A percentile compares a stretch with the other conserved stretches of the same genome.
phyloP scores from a whole-genome alignment of 2,113 vertebrate species.

The Dromas ardeola region DNA sequence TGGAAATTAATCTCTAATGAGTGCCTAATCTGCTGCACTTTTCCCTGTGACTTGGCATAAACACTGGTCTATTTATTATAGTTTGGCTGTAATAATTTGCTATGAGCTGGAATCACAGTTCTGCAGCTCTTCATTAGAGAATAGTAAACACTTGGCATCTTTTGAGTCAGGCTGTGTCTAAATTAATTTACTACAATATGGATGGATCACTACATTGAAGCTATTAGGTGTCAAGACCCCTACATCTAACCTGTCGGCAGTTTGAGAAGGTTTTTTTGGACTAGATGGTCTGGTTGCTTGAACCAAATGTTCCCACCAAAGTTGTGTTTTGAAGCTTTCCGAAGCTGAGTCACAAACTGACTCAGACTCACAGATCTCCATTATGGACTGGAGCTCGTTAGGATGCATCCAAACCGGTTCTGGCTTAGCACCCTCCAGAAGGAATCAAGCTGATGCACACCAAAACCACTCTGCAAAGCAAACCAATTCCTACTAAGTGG shows the following conservation, averaged over 20 bases:
- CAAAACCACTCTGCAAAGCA: neutral
- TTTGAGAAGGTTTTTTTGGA: neutral
- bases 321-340: neutral
- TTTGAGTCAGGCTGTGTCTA: neutral
- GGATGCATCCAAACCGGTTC: neutral
- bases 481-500: neutral
- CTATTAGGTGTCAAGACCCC: neutral
- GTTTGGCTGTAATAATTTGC: neutral
- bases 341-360: neutral
- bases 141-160: neutral
- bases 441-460: neutral
- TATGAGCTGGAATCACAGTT: neutral
- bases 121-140: neutral
- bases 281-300: neutral
- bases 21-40: neutral
- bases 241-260: neutral
- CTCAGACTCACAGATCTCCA: neutral
- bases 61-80: slow-evolving; percentile 15
- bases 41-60: neutral
- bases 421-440: neutral
- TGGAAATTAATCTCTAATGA: neutral
- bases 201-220: neutral
- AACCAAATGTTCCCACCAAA: neutral
- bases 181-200: neutral
- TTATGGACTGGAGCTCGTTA: neutral